A percentile compares a stretch with the other conserved stretches of the same genome.
Evolutionary conservation across 2,113 vertebrate species (phyloP).

Genomic region (Psophia crepitans): DNA sequence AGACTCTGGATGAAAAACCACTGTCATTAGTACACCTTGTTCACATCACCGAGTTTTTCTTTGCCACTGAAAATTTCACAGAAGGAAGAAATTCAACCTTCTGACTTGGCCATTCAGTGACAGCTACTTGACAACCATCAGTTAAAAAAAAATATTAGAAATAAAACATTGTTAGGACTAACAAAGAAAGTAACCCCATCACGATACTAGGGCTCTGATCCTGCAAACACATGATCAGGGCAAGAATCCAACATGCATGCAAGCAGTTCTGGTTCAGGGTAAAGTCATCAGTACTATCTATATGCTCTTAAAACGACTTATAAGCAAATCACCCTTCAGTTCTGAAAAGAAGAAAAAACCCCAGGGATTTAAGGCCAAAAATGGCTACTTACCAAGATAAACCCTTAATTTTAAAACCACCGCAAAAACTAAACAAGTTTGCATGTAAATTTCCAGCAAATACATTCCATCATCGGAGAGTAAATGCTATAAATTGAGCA

Average conservation of each 20-base stretch:
- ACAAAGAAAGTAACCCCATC: background rate
- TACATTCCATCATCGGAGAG: background rate
- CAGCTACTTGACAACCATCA: background rate
- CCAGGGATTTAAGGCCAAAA: background rate
- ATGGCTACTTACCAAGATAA: background rate
- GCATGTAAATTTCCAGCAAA: conserved; percentile 20
- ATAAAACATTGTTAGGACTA: background rate
- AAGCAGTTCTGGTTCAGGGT: background rate
- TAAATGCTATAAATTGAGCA: background rate
- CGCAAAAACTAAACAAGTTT: background rate
- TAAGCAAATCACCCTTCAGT: background rate
- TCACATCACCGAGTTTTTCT: background rate
- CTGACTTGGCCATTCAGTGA: background rate
- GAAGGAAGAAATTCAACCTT: background rate
- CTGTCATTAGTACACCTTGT: conserved; percentile 27
- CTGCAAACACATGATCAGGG: background rate
- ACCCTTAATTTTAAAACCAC: background rate
- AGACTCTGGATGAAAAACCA: conserved; percentile 29
- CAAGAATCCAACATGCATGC: background rate
- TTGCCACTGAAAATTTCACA: background rate
- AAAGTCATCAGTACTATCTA: background rate
- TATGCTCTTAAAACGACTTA: rapidly evolving
- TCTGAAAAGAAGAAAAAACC: background rate
- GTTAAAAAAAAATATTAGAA: background rate
- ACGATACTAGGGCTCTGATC: background rate